phyloP scores from a whole-genome alignment of 2,113 vertebrate species.

The Polypterus senegalus region DNA sequence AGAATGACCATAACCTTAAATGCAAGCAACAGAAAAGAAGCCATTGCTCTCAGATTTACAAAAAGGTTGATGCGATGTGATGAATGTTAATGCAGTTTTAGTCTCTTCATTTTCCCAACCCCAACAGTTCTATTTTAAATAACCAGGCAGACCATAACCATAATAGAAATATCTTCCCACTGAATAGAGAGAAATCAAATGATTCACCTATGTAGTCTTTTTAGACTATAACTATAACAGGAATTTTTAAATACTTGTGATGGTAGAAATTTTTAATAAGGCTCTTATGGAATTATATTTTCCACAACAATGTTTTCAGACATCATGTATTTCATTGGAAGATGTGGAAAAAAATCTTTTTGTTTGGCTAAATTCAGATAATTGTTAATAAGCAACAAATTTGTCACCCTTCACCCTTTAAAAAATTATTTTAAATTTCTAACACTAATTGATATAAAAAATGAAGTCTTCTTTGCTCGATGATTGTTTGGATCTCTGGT shows the following conservation, averaged over 20 bases:
- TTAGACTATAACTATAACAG: too few species aligned
- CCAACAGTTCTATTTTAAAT: not conserved
- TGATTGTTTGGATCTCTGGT: too few species aligned
- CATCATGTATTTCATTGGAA: slow-evolving; percentile 1
- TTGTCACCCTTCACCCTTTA: too few species aligned
- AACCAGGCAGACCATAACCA: too few species aligned
- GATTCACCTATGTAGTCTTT: not conserved
- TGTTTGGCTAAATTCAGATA: too few species aligned
- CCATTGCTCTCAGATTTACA: slow-evolving; percentile 33
- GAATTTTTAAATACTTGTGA: not conserved
- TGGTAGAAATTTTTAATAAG: slow-evolving; percentile 10
- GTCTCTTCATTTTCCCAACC: not conserved
- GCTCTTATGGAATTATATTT: slow-evolving; percentile 12
- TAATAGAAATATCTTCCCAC: slow-evolving; percentile 20
- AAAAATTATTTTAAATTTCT: too few species aligned
- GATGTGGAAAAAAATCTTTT: too few species aligned
- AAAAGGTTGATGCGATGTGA: slow-evolving; percentile 54
- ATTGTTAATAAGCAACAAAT: too few species aligned
- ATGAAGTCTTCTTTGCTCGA: too few species aligned
- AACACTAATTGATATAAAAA: too few species aligned
- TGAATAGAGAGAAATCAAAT: slow-evolving; percentile 7
- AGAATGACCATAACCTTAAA: slow-evolving; percentile 50
- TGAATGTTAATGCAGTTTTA: slow-evolving; percentile 41
- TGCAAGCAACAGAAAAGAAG: slow-evolving; percentile 58
- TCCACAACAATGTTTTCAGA: not conserved